Evolutionary conservation across 2,888 invertebrate species (phyloP).

Genomic region (Parnassius glacialis): DNA sequence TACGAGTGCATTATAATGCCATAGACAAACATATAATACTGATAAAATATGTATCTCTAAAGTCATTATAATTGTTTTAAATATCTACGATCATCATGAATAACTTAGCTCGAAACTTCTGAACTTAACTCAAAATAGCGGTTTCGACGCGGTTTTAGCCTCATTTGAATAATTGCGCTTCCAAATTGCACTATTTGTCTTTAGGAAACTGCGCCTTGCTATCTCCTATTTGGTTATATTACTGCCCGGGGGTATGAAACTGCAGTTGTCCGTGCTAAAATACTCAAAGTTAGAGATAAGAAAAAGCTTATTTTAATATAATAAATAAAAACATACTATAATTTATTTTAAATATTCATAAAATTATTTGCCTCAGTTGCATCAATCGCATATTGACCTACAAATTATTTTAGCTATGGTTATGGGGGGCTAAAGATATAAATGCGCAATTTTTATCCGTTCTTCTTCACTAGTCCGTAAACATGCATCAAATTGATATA

Average conservation of each 20-base stretch:
- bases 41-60: not conserved
- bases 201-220: conserved; percentile 24
- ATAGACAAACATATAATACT: no score
- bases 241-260: conserved; percentile 23
- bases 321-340: no score
- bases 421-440: no score
- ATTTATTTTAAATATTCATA: no score
- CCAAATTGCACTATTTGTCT: conserved; percentile 28
- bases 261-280: conserved; percentile 20
- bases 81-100: conserved; percentile 16
- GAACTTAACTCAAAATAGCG: conserved; percentile 26
- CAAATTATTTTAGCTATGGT: no score
- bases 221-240: conserved; percentile 26
- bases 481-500: no score
- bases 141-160: conserved; percentile 25
- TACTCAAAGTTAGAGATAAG: conserved; percentile 7
- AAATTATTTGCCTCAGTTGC: no score
- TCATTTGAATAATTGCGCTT: conserved; percentile 28
- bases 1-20: no score
- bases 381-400: no score
- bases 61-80: not conserved
- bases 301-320: conserved; percentile 1
- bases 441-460: no score
- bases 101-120: conserved; percentile 21
- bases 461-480: no score